Conservation (phyloP, 1,140 invertebrate species). For the Caerostris extrusa region DNA sequence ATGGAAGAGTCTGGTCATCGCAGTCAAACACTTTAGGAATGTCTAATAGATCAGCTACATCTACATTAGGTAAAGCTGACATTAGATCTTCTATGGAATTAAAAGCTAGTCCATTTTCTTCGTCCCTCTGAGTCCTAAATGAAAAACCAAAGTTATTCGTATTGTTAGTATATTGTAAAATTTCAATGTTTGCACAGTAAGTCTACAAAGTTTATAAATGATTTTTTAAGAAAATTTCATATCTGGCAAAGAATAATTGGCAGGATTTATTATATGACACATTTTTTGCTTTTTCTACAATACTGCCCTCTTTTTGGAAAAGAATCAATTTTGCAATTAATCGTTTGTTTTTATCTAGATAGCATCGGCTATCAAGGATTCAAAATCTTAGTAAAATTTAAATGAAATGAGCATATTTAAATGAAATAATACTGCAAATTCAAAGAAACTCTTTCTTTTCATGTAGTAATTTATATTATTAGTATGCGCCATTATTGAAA, state of each 20-base stretch:
- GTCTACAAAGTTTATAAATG: neutral
- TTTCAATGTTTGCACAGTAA: neutral
- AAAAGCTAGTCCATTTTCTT: constrained; percentile 41
- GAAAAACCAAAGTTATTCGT: neutral
- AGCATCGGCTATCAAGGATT: too few species aligned
- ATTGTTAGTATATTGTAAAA: neutral
- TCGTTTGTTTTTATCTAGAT: neutral
- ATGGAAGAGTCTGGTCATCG: constrained; percentile 84
- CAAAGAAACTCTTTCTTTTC: too few species aligned
- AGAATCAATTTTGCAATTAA: neutral
- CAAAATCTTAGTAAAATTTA: too few species aligned
- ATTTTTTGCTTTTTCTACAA: neutral
- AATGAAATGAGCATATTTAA: too few species aligned
- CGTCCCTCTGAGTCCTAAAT: constrained; percentile 73
- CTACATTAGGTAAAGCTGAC: constrained; percentile 82
- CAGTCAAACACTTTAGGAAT: constrained; percentile 82
- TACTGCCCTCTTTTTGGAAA: neutral
- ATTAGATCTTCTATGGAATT: constrained; percentile 81
- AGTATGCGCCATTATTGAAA: too few species aligned
- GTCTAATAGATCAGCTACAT: constrained; percentile 82
- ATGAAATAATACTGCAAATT: too few species aligned
- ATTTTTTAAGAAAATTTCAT: neutral
- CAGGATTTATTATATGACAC: neutral
- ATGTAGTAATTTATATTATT: too few species aligned
- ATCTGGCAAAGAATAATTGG: neutral